These are phyloP conservation scores for Zootermopsis nevadensis DNA, from an alignment of 2,888 invertebrate species.

Conservation along the genomic window DNA sequence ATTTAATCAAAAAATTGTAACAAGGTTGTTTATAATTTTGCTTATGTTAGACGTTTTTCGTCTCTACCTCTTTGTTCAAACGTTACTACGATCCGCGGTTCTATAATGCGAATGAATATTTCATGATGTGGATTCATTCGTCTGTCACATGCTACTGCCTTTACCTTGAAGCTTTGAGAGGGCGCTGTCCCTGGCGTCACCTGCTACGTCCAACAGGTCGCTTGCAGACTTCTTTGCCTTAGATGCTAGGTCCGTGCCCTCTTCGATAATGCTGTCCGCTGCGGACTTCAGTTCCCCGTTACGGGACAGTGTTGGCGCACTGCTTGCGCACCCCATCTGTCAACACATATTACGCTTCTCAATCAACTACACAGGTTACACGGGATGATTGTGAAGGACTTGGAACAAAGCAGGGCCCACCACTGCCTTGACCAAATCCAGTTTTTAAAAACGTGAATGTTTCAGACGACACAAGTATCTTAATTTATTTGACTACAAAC, in stretches of 20 bases:
- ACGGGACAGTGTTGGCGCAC: slow-evolving; percentile 4
- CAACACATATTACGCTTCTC: background rate
- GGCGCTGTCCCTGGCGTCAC: slow-evolving; percentile 1
- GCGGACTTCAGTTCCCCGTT: slow-evolving; percentile 16
- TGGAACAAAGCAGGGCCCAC: no score
- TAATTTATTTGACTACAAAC: no score
- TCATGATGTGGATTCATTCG: background rate
- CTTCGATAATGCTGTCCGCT: background rate
- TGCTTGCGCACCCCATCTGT: slow-evolving; percentile 29
- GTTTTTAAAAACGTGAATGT: no score
- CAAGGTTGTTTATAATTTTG: no score
- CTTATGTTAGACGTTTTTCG: no score
- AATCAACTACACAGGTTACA: no score
- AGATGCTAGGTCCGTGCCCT: slow-evolving; percentile 6
- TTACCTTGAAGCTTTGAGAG: slow-evolving; percentile 19
- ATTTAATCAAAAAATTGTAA: no score
- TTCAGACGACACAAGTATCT: no score
- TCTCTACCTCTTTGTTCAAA: no score
- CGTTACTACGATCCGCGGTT: background rate
- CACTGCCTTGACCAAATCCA: no score
- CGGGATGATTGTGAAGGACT: no score
- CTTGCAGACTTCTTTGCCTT: background rate
- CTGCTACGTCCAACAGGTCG: background rate
- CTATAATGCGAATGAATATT: background rate
- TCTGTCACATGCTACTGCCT: background rate